A percentile compares a stretch with the other conserved stretches of the same genome.
These are phyloP conservation scores for Coenonympha glycerion DNA, from an alignment of 2,888 invertebrate genomes.

Conservation along the genomic window DNA sequence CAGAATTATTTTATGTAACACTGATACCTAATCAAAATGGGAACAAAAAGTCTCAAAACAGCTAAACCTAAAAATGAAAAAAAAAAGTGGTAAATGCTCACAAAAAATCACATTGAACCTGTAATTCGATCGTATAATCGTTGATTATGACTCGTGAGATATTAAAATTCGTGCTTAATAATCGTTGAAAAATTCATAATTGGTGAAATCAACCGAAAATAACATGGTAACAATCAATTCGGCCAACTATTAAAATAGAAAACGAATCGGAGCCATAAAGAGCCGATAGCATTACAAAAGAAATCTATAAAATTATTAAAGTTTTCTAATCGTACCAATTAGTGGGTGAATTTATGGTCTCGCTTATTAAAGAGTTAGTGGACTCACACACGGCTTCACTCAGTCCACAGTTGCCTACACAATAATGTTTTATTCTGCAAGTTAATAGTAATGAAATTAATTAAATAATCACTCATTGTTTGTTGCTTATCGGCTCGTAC, in stretches of 20 bases:
- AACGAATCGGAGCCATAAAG: constrained; percentile 64
- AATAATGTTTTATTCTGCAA: background rate
- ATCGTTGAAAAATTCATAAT: constrained; percentile 46
- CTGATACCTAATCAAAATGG: too few relatives aligned
- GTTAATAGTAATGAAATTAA: background rate
- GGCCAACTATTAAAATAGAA: constrained; percentile 59
- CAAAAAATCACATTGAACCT: constrained; percentile 11
- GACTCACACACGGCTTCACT: background rate
- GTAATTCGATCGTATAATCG: constrained; percentile 24
- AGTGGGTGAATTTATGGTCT: constrained; percentile 63
- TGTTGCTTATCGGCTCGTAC: too few relatives aligned
- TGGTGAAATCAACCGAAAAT: constrained; percentile 59
- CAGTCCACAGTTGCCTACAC: background rate
- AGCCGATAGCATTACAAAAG: constrained; percentile 72
- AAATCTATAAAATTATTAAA: constrained; percentile 71
- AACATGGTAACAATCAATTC: constrained; percentile 69
- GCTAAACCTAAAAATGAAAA: too few relatives aligned
- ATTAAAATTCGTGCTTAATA: constrained; percentile 35
- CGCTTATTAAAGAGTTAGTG: constrained; percentile 40
- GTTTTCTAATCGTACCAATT: constrained; percentile 71
- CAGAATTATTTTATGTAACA: too few relatives aligned
- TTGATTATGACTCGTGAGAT: constrained; percentile 25
- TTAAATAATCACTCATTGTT: too few relatives aligned
- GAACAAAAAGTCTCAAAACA: too few relatives aligned
- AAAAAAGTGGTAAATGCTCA: too few relatives aligned